Evolutionary conservation across 2,113 vertebrate genomes (phyloP), one percentile per base, ranked within the genome.

Genomic region (Gavialis gangeticus): DNA sequence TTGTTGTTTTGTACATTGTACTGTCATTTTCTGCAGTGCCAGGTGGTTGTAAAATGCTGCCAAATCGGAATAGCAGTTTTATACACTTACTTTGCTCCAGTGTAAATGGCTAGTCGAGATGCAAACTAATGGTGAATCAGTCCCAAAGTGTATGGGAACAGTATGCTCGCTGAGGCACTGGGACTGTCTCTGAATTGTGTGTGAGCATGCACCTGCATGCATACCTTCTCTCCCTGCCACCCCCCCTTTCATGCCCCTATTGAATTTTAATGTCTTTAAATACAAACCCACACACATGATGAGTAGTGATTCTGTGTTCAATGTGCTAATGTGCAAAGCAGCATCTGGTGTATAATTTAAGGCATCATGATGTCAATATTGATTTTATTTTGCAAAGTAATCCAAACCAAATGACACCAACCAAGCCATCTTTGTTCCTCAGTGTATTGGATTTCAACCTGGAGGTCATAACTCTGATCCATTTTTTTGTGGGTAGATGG

Each of bases 31-130:
- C 62, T 66, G n/a, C 27, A 62, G 25, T 25, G 12, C 30, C 59
- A 77, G 62, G 28, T 64, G 60, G 27, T 10, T 85, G 54, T 58
- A 85, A 95, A 83, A 88, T 46, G 25, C 76, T 69, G 28, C 37
- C 37, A 79, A 79, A 73, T 56, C 7, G 56, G 73, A 69, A 37
- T 19, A 37, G 30, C 37, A 71, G 30, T 71, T 10, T 22, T 71
- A 34, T 71, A 21, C 19, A 71, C 19, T 34, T 21, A 13, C 30
- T 71, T 34, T 34, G 37, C 19, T 3, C 19, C 12, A 11, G 17
- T 37, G 19, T 37, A 11, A 11, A 34, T 34, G 30, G 34, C 9
- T 69, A 69, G 10, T 34, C 18, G 15, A 10, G 22, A 12, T 10
- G 11, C 67, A 37, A 71, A 19, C 30, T 34, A 37, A 21, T 12